phyloP scores from a whole-genome alignment of 2,113 vertebrate genomes.

The Vombatus ursinus region DNA sequence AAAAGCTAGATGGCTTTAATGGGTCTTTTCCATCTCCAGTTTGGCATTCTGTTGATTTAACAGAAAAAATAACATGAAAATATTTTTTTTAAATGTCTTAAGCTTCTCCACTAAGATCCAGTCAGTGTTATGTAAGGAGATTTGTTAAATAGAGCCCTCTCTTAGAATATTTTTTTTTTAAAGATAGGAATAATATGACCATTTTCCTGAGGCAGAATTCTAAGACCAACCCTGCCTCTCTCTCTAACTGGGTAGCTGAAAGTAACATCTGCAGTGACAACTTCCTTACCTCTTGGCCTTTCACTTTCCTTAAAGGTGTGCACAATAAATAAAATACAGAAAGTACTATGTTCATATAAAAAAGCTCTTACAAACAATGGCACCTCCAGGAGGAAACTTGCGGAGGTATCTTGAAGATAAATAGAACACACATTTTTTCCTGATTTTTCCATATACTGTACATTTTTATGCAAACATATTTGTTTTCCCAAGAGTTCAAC shows the following conservation, averaged over 20 bases:
- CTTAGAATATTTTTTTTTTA: slow-evolving; percentile 15
- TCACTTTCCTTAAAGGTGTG: slow-evolving; percentile 33
- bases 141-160: slow-evolving; percentile 46
- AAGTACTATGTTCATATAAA: slow-evolving; percentile 20
- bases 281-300: slow-evolving; percentile 13
- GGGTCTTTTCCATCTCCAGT: slow-evolving; percentile 47
- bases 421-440: slow-evolving; percentile 45
- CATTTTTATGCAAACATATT: slow-evolving; percentile 49
- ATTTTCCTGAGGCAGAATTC: slow-evolving; percentile 17
- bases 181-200: slow-evolving; percentile 43
- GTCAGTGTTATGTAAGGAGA: slow-evolving; percentile 30
- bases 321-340: slow-evolving; percentile 49
- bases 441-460: slow-evolving; percentile 43
- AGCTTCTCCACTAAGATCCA: slow-evolving; percentile 52
- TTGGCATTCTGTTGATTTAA: slow-evolving; percentile 72
- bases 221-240: slow-evolving; percentile 31
- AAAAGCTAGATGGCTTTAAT: slow-evolving; percentile 53
- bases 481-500: slow-evolving; percentile 63
- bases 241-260: slow-evolving; percentile 40
- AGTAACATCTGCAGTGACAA: slow-evolving; percentile 24
- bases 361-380: slow-evolving; percentile 20
- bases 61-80: slow-evolving; percentile 18
- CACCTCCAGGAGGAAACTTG: slow-evolving; percentile 29
- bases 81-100: slow-evolving; percentile 3
- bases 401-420: slow-evolving; percentile 15